These are phyloP conservation scores for Anas platyrhynchos DNA, from an alignment of 2,113 vertebrate genomes.

Conservation along the genomic window DNA sequence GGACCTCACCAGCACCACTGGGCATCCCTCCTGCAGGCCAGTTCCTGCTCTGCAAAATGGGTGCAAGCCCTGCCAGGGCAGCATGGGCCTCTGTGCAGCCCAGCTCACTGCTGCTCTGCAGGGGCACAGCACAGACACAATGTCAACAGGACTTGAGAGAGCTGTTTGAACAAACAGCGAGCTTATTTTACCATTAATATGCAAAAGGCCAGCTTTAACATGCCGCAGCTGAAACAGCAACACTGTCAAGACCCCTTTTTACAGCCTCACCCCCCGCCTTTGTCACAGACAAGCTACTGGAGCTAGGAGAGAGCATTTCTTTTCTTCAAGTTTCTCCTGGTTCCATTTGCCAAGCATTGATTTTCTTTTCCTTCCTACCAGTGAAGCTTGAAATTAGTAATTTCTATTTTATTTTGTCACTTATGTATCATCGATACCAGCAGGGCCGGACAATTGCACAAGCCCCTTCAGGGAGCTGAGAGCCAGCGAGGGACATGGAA, in stretches of 20 bases:
- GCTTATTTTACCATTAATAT: background rate
- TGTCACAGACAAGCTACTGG: background rate
- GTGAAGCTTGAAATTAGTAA: slow-evolving; percentile 64
- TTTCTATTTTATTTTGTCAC: slow-evolving; percentile 36
- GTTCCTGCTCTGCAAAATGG: background rate
- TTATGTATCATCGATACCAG: background rate
- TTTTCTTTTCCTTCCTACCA: slow-evolving; percentile 46
- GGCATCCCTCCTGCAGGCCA: background rate
- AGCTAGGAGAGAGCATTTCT: background rate
- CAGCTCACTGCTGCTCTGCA: accelerated
- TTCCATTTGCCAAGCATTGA: slow-evolving; percentile 56
- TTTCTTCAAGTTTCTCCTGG: background rate
- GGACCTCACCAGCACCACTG: accelerated
- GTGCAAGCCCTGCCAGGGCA: accelerated
- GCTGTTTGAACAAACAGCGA: background rate
- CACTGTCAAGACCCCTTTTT: background rate
- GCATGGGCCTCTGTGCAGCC: accelerated
- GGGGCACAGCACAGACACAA: background rate
- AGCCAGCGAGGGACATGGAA: background rate
- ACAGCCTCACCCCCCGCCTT: background rate
- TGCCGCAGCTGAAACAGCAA: background rate
- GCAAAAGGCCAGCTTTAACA: background rate
- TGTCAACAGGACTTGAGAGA: background rate
- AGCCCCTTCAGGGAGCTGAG: background rate
- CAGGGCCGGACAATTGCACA: background rate